Conservation (phyloP, 1,140 invertebrate genomes). For the Anoplophora glabripennis region DNA sequence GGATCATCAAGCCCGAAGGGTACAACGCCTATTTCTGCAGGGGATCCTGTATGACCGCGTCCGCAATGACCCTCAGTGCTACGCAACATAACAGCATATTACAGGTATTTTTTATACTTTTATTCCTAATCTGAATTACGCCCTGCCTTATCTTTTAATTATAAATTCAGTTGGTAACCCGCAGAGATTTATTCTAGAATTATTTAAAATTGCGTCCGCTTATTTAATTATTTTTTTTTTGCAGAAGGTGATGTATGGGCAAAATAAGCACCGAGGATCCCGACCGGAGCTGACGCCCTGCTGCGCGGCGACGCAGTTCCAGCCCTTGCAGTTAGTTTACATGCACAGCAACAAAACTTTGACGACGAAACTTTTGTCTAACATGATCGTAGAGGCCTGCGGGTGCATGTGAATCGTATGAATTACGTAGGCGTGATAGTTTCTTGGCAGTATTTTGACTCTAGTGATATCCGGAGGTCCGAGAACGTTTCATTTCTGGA, state of each 20-base stretch:
- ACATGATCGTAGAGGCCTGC: slow-evolving; percentile 81
- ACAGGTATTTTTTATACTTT: slow-evolving; percentile 58
- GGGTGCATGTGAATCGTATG: slow-evolving; percentile 66
- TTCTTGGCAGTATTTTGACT: slow-evolving; percentile 16
- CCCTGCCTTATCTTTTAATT: too few relatives aligned
- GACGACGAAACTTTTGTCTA: slow-evolving; percentile 71
- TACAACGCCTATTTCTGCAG: slow-evolving; percentile 84
- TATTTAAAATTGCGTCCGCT: too few relatives aligned
- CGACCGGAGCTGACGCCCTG: slow-evolving; percentile 67
- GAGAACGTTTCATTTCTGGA: neutral
- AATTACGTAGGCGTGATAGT: slow-evolving; percentile 1
- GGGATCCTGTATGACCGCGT: slow-evolving; percentile 69
- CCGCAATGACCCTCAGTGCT: slow-evolving; percentile 62
- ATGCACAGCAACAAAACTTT: slow-evolving; percentile 71
- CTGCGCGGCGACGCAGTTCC: slow-evolving; percentile 73
- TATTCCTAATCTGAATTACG: too few relatives aligned
- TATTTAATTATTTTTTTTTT: slow-evolving; percentile 43
- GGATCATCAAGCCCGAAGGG: slow-evolving; percentile 76
- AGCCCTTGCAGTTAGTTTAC: slow-evolving; percentile 70
- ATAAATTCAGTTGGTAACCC: too few relatives aligned
- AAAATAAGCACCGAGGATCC: slow-evolving; percentile 43
- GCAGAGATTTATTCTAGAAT: too few relatives aligned
- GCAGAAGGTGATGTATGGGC: slow-evolving; percentile 61
- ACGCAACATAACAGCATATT: slow-evolving; percentile 69
- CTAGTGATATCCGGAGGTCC: slow-evolving; percentile 14